A percentile compares a stretch with the other conserved stretches of the same genome.
phyloP scores from a whole-genome alignment of 92 coral and sea anemone genomes.

The Nematostella vectensis region DNA sequence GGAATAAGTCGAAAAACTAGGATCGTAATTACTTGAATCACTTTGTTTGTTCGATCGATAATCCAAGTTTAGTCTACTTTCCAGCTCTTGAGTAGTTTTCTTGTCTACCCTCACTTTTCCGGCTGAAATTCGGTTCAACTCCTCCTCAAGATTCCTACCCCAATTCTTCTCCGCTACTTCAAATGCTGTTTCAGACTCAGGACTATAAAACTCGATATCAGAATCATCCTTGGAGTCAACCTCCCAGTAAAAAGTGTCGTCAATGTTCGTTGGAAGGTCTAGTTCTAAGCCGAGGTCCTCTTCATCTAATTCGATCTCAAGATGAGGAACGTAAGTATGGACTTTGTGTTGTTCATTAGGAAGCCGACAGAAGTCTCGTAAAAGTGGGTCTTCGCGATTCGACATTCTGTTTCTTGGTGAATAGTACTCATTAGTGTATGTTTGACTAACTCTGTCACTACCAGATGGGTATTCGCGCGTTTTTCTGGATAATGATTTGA shows the following conservation, averaged over 20 bases:
- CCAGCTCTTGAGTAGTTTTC: not conserved
- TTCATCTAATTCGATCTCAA: constrained; percentile 44
- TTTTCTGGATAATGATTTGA: not conserved
- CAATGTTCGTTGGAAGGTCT: constrained; percentile 34
- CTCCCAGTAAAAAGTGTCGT: constrained; percentile 47
- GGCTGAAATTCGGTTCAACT: constrained; percentile 62
- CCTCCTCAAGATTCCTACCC: constrained; percentile 64
- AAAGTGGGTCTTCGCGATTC: not conserved
- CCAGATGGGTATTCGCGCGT: not conserved
- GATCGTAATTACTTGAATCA: constrained; percentile 12
- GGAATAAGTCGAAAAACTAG: not conserved
- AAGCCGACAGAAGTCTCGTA: not conserved
- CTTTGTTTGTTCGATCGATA: constrained; percentile 19
- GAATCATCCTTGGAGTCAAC: constrained; percentile 54
- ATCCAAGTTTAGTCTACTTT: not conserved
- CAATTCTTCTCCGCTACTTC: constrained; percentile 62
- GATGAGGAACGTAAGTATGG: constrained; percentile 21
- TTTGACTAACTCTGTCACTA: not conserved
- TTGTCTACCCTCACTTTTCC: constrained; percentile 21
- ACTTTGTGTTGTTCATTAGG: not conserved
- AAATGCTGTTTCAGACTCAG: constrained; percentile 41
- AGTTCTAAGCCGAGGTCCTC: constrained; percentile 59
- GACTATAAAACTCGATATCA: constrained; percentile 50
- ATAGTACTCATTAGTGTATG: not conserved
- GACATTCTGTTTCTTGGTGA: not conserved